A percentile compares a stretch with the other conserved stretches of the same genome.
These are phyloP conservation scores for Hipparchia sbordonii DNA, from an alignment of 2,888 invertebrate species.

Conservation along the genomic window DNA sequence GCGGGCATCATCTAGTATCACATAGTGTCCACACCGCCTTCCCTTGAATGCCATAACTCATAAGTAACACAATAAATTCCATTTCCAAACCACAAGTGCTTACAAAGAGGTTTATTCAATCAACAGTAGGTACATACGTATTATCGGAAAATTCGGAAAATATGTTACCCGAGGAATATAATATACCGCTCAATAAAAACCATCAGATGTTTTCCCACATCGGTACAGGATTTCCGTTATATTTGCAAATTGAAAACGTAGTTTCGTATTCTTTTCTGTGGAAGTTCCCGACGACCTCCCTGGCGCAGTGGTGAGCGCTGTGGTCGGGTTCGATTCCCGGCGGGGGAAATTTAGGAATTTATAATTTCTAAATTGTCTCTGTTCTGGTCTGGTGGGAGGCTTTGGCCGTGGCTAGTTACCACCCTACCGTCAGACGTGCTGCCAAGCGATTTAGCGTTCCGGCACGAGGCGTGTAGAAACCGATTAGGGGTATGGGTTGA, in stretches of 20 bases:
- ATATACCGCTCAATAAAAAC: constrained; percentile 12
- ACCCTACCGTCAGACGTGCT: neutral
- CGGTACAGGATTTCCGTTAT: neutral
- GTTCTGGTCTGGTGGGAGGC: no score
- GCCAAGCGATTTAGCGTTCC: no score
- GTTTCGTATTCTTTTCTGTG: neutral
- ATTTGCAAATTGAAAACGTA: constrained; percentile 13
- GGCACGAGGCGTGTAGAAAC: no score
- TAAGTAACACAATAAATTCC: neutral
- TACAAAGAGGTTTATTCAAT: neutral
- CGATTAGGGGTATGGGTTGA: no score
- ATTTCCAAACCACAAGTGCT: neutral
- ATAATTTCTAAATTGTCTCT: no score
- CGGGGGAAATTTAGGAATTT: no score
- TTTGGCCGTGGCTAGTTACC: no score
- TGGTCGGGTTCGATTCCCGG: neutral
- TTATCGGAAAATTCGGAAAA: constrained; percentile 4
- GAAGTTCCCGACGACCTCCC: no score
- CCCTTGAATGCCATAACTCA: no score
- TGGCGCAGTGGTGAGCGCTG: neutral
- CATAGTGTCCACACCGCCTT: no score
- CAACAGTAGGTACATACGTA: neutral
- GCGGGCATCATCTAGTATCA: no score
- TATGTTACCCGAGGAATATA: neutral
- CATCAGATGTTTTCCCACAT: constrained; percentile 13